These are phyloP conservation scores for Spodoptera exigua DNA, from an alignment of 2,888 invertebrate species.

Conservation along the genomic window DNA sequence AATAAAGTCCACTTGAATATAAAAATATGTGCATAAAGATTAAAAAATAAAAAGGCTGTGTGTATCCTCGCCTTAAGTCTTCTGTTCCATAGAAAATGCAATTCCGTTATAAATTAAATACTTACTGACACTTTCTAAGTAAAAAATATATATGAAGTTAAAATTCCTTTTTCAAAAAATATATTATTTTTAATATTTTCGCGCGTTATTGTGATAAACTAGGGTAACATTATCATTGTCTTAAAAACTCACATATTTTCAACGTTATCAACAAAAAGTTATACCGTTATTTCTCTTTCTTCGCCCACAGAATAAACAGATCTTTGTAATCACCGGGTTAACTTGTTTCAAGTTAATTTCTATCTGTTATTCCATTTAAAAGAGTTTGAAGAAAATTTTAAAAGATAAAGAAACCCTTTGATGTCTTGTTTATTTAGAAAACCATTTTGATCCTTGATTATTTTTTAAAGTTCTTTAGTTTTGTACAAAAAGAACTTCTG, in stretches of 20 bases:
- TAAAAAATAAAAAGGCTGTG: too few relatives aligned
- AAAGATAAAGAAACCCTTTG: constrained; percentile 39
- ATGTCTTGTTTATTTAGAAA: constrained; percentile 23
- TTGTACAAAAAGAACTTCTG: constrained; percentile 6
- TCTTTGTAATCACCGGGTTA: constrained; percentile 41
- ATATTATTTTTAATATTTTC: constrained; percentile 10
- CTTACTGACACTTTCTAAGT: neutral
- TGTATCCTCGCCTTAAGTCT: neutral
- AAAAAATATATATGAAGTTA: constrained; percentile 7
- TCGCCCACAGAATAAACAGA: constrained; percentile 48
- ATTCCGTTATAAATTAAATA: constrained; percentile 14
- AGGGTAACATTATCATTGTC: too few relatives aligned
- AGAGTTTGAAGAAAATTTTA: constrained; percentile 33
- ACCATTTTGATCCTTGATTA: constrained; percentile 25
- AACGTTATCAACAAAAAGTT: constrained; percentile 16
- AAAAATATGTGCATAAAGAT: too few relatives aligned
- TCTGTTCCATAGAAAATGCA: neutral
- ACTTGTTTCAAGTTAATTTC: constrained; percentile 48
- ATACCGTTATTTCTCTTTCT: constrained; percentile 14
- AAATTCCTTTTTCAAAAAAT: constrained; percentile 11
- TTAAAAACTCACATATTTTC: neutral
- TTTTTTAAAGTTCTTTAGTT: constrained; percentile 41
- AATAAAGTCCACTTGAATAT: too few relatives aligned
- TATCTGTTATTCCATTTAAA: constrained; percentile 43
- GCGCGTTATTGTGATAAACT: too few relatives aligned